These are phyloP conservation scores for Cataglyphis albicans DNA, from an alignment of 2,888 invertebrate genomes.

Conservation along the genomic window DNA sequence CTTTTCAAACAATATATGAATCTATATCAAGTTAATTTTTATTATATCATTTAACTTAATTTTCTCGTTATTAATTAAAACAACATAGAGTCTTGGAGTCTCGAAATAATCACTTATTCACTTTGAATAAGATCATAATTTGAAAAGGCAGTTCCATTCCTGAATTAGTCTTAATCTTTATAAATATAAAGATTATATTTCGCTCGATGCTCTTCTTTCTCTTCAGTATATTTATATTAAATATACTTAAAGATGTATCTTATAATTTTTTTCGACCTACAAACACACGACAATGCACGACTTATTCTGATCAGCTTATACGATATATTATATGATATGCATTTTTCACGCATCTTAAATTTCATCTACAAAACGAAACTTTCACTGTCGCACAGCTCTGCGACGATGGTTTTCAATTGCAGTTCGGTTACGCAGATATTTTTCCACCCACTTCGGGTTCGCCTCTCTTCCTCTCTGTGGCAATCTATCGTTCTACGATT, in stretches of 20 bases:
- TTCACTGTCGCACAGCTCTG: constrained; percentile 66
- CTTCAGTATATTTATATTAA: background rate
- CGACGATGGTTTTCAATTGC: constrained; percentile 71
- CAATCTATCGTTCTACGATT: constrained; percentile 13
- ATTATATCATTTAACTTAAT: background rate
- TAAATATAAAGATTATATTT: background rate
- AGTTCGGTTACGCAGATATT: constrained; percentile 64
- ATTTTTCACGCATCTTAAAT: constrained; percentile 71
- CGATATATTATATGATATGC: background rate
- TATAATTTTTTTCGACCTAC: background rate
- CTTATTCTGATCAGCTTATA: background rate
- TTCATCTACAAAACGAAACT: constrained; percentile 69
- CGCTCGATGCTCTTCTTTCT: background rate
- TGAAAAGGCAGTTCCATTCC: background rate
- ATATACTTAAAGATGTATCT: background rate
- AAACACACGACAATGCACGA: background rate
- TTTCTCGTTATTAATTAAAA: background rate
- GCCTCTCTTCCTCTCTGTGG: constrained; percentile 38
- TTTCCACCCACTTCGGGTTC: constrained; percentile 32
- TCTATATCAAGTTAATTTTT: too few species aligned
- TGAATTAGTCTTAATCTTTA: constrained; percentile 10
- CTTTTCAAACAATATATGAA: too few species aligned
- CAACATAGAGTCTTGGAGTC: background rate
- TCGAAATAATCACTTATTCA: background rate
- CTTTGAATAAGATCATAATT: background rate